Evolutionary conservation across 1,140 invertebrate species (phyloP).

Genomic region (Eciton burchellii): DNA sequence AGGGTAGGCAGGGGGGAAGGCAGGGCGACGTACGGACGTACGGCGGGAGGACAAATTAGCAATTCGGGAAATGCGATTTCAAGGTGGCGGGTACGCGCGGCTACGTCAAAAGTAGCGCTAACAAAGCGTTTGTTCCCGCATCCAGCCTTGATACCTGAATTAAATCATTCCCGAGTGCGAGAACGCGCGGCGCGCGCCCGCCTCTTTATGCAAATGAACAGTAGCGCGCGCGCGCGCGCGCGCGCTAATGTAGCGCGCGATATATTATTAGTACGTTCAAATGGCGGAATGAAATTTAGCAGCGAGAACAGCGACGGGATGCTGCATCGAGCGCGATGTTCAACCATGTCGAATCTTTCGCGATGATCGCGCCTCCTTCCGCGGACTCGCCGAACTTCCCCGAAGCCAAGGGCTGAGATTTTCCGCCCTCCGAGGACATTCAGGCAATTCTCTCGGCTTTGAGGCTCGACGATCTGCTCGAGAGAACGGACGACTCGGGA

Average conservation of each 20-base stretch:
- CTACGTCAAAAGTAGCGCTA: slow-evolving; percentile 53
- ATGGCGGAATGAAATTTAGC: neutral
- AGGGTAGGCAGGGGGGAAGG: too few relatives aligned
- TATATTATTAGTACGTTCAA: slow-evolving; percentile 67
- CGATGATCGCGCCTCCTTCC: too few relatives aligned
- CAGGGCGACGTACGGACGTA: neutral
- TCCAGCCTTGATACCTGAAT: slow-evolving; percentile 72
- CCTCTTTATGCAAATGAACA: slow-evolving; percentile 71
- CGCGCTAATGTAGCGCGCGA: slow-evolving; percentile 69
- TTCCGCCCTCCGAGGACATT: neutral
- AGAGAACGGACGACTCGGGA: slow-evolving; percentile 15
- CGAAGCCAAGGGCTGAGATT: neutral
- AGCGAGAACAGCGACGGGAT: neutral
- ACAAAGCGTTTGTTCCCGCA: slow-evolving; percentile 73
- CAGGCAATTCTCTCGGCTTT: slow-evolving; percentile 25
- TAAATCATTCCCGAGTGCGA: slow-evolving; percentile 68
- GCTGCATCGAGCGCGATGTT: neutral
- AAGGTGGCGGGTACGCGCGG: neutral
- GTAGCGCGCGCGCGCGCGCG: slow-evolving; percentile 18
- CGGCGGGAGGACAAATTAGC: slow-evolving; percentile 63
- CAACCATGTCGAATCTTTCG: neutral
- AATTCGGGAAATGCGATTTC: slow-evolving; percentile 69
- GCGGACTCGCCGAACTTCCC: too few relatives aligned
- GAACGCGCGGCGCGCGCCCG: slow-evolving; percentile 48
- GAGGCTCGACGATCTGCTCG: neutral